Evolutionary conservation across 1,140 invertebrate species (phyloP), one percentile per base, ranked within the genome.

Genomic region (Bombus haemorrhoidalis): DNA sequence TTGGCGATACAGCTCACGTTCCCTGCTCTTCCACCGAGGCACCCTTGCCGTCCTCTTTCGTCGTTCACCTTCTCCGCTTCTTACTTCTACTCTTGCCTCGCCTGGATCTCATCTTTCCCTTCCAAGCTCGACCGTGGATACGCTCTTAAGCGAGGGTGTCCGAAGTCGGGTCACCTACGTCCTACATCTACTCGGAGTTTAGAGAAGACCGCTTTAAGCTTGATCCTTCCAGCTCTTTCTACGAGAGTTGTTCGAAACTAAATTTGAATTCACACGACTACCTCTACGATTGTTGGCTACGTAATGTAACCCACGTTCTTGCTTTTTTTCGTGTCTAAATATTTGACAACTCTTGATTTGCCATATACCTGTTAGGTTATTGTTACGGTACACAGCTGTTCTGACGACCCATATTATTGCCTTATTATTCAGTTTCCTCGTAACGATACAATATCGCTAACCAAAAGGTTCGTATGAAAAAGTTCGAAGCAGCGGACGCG

Each of bases 1-100:
- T 95, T 95, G 93, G 89, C 91, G 89, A 94, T 94, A 94, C 94
- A 94, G 92, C 94, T 95, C 94, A 95, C 94, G 94, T 95, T 93
- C 91, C 91, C 90, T 86, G 88, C 89, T 93, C 89, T 92, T 92
- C 91, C 92, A 90, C 83, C 86, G 59, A 86, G 68, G 22, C 75
- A 85, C 85, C 85, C 34, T 77, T 81, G 76, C 85, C 71, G 41
- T 89, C 81, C 41, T 84, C 87, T 83, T 87, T 73, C 73, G 71
- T 69, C 73, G 53, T 69, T 66, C 62, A 39, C 47, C 62, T 32
- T 22, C 73, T 74, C 18, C 43, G 25, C 28, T 57, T 41, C 78
- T 76, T 53, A 37, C 32, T 43, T 34, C 28, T 53, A 13, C 47
- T 37, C 74, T 28, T 53, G 47, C 68, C 32, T 22, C 59, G 34